Evolutionary conservation across 92 coral and sea anemone genomes (phyloP), one percentile per base, ranked within the genome.

Genomic region (Heteractis magnifica): DNA sequence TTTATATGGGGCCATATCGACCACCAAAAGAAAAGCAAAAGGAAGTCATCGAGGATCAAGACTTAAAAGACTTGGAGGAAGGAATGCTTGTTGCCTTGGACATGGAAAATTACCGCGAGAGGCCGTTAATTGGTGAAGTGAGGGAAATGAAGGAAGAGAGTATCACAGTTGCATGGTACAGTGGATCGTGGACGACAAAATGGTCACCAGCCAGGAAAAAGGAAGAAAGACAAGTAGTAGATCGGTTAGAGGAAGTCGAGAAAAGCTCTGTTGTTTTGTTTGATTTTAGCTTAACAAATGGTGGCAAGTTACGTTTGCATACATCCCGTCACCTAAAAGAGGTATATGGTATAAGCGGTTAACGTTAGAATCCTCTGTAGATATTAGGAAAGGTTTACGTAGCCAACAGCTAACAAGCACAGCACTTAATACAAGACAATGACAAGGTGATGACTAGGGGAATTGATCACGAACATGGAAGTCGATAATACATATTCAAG

Each of bases 61-160:
- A 72, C 19, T 10, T 60, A 50, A 59, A 73, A 6, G 89, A 86
- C 53, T 72, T 82, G 15, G 60, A 76, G 16, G 53, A 18, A 6
- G 86, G 77, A 71, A 87, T 87, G 90, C 64, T 81, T 20, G 86
- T 87, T 4, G 90, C 90, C 23, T 49, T 86, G 16, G 62, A 71
- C 4, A 44, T 80, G 65, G 85, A 86, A 48, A 81, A 80, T 26
- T 86, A 71, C 41, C 18, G 77, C 14, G 85, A 81, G 56, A 76
- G 68, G 26, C 89, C 86, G 55, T 80, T 72, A 16, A 77, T 87
- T 6, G 90, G 77, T 2, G 65, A 56, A 52, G 83, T 87, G 4
- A 26, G 23, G 19, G 80, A 78, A 14, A 14, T 87, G 62, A 18
- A n/a, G 8, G 83, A 59, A 4, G 86, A 77, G 9, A 76, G 19